Evolutionary conservation across 2,888 invertebrate genomes (phyloP).

Genomic region (Teleiodes luculella): DNA sequence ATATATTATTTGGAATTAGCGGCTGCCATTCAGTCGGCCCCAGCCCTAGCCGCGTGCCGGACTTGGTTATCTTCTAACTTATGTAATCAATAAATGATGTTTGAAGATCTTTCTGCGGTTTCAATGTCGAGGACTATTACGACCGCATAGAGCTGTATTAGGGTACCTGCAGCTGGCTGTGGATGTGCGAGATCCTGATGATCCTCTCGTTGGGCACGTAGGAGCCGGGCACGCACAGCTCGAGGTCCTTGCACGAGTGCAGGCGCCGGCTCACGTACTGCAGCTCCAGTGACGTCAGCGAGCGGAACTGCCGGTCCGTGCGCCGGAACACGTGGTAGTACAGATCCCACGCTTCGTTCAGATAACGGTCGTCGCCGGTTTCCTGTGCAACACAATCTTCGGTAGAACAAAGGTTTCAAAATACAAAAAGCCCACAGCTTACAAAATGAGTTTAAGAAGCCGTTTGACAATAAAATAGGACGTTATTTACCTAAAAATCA

Average conservation of each 20-base stretch:
- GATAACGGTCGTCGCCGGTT: conserved; percentile 90
- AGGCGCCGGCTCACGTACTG: conserved; percentile 97
- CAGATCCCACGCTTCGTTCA: conserved; percentile 99
- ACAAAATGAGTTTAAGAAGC: no score
- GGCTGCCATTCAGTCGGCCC: no score
- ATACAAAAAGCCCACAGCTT: no score
- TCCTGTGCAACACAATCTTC: conserved; percentile 67
- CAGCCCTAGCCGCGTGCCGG: no score
- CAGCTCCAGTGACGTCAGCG: conserved; percentile 90
- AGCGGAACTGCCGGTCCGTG: conserved; percentile 94
- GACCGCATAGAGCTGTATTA: no score
- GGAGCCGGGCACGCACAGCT: conserved; percentile 98
- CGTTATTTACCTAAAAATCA: no score
- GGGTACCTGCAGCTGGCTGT: conserved; percentile 89
- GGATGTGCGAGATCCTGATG: conserved; percentile 91
- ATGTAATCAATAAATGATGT: no score
- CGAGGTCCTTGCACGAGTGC: conserved; percentile 90
- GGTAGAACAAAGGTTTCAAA: background rate
- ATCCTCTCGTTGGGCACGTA: conserved; percentile 94
- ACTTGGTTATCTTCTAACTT: no score
- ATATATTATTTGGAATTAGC: no score
- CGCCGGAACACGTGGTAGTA: conserved; percentile 98
- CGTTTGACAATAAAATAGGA: no score
- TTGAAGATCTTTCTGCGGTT: no score
- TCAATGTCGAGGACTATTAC: no score